Conservation (phyloP, 2,113 vertebrate genomes). For the Pseudopipra pipra region DNA sequence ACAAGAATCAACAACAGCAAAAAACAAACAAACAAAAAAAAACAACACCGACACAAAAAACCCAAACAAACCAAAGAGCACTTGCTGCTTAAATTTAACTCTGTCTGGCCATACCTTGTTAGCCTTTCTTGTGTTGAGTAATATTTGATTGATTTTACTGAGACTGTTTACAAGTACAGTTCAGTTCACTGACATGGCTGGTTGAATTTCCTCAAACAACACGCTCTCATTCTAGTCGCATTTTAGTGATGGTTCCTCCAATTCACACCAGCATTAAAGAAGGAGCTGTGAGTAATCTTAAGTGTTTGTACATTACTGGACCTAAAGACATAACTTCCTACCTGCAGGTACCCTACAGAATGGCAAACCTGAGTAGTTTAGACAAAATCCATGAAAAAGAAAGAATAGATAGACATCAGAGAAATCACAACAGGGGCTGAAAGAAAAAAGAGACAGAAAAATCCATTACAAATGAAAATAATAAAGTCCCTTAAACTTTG, state of each 20-base stretch:
- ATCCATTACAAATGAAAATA: constrained; percentile 82
- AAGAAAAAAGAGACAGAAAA: constrained; percentile 70
- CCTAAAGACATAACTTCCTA: constrained; percentile 46
- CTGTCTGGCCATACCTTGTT: background rate
- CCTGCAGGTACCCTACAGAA: background rate
- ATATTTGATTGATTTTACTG: constrained; percentile 35
- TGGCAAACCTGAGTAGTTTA: constrained; percentile 61
- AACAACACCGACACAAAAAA: no score
- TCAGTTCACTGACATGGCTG: background rate
- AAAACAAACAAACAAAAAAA: background rate
- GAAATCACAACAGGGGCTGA: constrained; percentile 63
- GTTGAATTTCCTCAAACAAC: background rate
- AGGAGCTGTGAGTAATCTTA: background rate
- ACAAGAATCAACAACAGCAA: no score
- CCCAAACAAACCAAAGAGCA: background rate
- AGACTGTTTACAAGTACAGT: background rate
- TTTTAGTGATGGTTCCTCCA: background rate
- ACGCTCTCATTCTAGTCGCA: background rate
- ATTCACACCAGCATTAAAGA: background rate
- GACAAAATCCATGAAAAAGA: constrained; percentile 60
- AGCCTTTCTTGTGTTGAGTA: background rate
- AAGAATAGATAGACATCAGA: constrained; percentile 59
- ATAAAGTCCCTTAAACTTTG: constrained; percentile 81
- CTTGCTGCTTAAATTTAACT: background rate
- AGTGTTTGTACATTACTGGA: background rate